Evolutionary conservation across 2,797 vertebrate genomes (phyloP).

Genomic region (Menidia menidia): DNA sequence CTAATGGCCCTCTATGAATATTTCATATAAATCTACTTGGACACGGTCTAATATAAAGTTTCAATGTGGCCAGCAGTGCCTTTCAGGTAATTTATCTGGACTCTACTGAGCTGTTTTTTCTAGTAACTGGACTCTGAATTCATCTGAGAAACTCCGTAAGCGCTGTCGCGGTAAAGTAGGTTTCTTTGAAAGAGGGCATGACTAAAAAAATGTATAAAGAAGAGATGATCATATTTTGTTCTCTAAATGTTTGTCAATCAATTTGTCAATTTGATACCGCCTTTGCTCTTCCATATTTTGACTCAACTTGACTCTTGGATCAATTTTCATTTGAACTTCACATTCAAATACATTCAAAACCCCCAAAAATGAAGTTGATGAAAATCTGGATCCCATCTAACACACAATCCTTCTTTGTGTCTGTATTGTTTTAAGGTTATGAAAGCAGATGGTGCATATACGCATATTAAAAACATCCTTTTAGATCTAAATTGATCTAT

Average conservation of each 20-base stretch:
- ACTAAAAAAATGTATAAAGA: background rate
- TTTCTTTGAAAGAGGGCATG: background rate
- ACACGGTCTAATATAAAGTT: conserved; percentile 53
- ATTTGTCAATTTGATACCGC: too few species aligned
- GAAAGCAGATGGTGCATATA: background rate
- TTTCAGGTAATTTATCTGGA: conserved; percentile 54
- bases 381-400: background rate
- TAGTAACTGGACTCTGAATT: conserved; percentile 33
- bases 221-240: background rate
- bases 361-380: too few species aligned
- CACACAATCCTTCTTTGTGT: background rate
- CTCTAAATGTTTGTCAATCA: background rate
- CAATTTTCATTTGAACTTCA: too few species aligned
- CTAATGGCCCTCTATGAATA: conserved; percentile 70
- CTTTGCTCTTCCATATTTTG: too few species aligned
- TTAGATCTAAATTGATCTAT: background rate
- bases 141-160: conserved; percentile 7
- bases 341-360: too few species aligned
- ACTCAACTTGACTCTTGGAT: too few species aligned
- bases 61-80: conserved; percentile 41
- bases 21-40: conserved; percentile 68
- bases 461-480: background rate
- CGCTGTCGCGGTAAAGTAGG: background rate
- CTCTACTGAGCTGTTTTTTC: conserved; percentile 37
- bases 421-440: background rate